Conservation (phyloP, 2,797 vertebrate genomes). For the Sciaenops ocellatus region DNA sequence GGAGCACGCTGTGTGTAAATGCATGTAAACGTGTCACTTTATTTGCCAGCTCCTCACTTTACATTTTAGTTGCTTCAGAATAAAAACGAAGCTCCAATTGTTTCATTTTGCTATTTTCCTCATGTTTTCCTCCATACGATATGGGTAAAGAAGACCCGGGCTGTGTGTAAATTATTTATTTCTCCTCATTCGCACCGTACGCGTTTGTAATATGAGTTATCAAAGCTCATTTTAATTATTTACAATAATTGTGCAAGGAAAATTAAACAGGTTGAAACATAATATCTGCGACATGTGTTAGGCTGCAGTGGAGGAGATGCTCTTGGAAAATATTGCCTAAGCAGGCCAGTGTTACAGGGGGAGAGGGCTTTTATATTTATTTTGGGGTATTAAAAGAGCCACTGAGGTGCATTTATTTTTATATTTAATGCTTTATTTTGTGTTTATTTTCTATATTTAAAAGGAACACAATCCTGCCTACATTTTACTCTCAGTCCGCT, state of each 20-base stretch:
- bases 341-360: slow-evolving; percentile 10
- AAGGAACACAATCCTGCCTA: not conserved
- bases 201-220: slow-evolving; percentile 99
- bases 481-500: not conserved
- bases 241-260: slow-evolving; percentile 91
- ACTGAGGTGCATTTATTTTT: not conserved
- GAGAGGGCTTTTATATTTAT: slow-evolving; percentile 8
- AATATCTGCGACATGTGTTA: slow-evolving; percentile 89
- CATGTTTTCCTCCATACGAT: slow-evolving; percentile 62
- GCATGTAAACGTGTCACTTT: slow-evolving; percentile 25
- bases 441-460: not conserved
- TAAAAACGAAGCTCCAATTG: slow-evolving; percentile 5
- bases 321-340: slow-evolving; percentile 71
- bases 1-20: slow-evolving; percentile 73
- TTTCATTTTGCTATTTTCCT: slow-evolving; percentile 14
- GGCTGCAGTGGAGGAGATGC: slow-evolving; percentile 76
- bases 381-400: not conserved
- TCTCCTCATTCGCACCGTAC: slow-evolving; percentile 90
- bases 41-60: slow-evolving; percentile 26
- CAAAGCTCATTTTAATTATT: slow-evolving; percentile 98
- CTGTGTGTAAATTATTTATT: slow-evolving; percentile 93
- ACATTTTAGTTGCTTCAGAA: not conserved
- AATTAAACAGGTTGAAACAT: slow-evolving; percentile 93
- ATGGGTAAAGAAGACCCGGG: slow-evolving; percentile 74
- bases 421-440: not conserved